Conservation (phyloP, 2,888 invertebrate species). For the Cremastinae sp. region DNA sequence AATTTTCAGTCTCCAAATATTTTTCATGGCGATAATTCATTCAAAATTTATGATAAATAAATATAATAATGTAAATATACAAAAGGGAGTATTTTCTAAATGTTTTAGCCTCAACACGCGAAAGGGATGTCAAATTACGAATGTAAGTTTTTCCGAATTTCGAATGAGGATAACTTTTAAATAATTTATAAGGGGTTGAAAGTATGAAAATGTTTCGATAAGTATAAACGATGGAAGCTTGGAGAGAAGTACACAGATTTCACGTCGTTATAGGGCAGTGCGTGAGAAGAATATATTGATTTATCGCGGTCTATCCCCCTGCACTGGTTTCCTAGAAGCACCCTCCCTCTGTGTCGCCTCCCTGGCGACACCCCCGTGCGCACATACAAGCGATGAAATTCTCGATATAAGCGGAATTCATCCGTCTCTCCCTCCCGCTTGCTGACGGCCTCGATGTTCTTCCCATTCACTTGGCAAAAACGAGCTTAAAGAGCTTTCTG, state of each 20-base stretch:
- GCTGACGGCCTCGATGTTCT: conserved; percentile 10
- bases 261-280: conserved; percentile 72
- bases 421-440: conserved; percentile 6
- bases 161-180: too few relatives aligned
- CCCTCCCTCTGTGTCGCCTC: conserved; percentile 43
- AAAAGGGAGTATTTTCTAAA: too few relatives aligned
- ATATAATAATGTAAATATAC: too few relatives aligned
- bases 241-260: conserved; percentile 66
- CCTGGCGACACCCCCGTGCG: conserved; percentile 37
- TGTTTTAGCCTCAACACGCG: too few relatives aligned
- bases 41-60: too few relatives aligned
- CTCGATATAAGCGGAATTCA: conserved; percentile 13
- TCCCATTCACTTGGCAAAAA: conserved; percentile 5
- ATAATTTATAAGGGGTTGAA: too few relatives aligned
- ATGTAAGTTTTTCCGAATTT: too few relatives aligned
- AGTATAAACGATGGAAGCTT: conserved; percentile 52
- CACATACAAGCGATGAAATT: conserved; percentile 18
- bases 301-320: conserved; percentile 67
- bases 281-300: conserved; percentile 77
- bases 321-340: conserved; percentile 52
- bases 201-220: too few relatives aligned
- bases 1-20: too few relatives aligned
- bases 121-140: too few relatives aligned
- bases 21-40: too few relatives aligned
- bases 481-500: conserved; percentile 1